A percentile compares a stretch with the other conserved stretches of the same genome.
Evolutionary conservation across 1,140 invertebrate species (phyloP).

Genomic region (Sminthurides bifidus): DNA sequence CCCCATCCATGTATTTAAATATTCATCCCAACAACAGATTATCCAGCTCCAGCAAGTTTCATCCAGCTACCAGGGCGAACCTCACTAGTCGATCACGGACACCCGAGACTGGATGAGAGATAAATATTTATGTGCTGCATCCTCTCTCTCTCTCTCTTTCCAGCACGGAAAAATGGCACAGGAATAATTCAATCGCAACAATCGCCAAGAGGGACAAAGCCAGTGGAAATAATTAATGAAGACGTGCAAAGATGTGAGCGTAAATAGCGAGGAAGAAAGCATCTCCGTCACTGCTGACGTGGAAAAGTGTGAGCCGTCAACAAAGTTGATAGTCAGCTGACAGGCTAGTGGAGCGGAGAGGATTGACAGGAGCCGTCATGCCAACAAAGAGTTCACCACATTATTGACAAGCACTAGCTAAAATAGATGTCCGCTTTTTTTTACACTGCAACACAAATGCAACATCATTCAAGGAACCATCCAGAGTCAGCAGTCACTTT

Average conservation of each 20-base stretch:
- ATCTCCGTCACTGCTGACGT: no score
- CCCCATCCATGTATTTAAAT: no score
- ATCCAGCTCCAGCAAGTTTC: no score
- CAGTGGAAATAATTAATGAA: background rate
- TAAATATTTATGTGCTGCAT: background rate
- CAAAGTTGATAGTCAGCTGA: slow-evolving; percentile 19
- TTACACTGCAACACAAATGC: background rate
- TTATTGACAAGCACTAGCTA: slow-evolving; percentile 24
- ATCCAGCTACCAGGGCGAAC: no score
- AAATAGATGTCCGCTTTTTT: slow-evolving; percentile 17
- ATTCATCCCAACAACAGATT: no score
- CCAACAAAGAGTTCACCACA: slow-evolving; percentile 16
- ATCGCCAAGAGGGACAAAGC: background rate
- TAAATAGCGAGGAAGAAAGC: background rate
- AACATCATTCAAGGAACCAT: background rate
- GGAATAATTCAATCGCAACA: background rate
- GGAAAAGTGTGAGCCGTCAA: slow-evolving; percentile 19
- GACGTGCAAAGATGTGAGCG: background rate
- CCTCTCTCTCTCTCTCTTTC: background rate
- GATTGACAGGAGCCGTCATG: slow-evolving; percentile 21
- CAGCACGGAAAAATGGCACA: background rate
- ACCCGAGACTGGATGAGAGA: slow-evolving; percentile 25
- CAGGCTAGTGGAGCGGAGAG: slow-evolving; percentile 12
- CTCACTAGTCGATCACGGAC: no score
- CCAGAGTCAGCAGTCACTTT: background rate